Evolutionary conservation across 2,797 vertebrate genomes (phyloP), one percentile per base, ranked within the genome.

Genomic region (Masticophis lateralis): DNA sequence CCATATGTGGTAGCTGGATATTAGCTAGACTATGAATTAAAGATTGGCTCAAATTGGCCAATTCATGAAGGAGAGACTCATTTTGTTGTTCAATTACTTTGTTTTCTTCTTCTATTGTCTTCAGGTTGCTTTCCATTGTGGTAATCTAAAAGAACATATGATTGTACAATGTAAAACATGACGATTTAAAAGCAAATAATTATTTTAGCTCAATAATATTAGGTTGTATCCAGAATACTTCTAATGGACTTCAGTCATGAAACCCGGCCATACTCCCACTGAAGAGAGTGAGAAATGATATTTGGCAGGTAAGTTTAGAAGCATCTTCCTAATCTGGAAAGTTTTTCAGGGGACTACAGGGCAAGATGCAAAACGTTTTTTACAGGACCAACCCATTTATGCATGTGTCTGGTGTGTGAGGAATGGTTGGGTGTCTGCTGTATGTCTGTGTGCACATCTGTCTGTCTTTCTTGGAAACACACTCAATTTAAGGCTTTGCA

Each of bases 1-100:
- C 99, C 99, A 99, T 99, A 97, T 99, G 99, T 47, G 99, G 99
- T 91, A 99, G 98, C 98, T 99, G 99, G 98, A 99, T 99, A 98
- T 99, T 99, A 94, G 99, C 99, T 94, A 99, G 98, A 97, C 99
- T 99, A 98, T 99, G 98, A 98, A 99, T 99, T 97, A 99, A 98
- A 91, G 99, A 99, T 98, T 99, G 99, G 98, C 99, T 99, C 96
- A 99, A 98, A 98, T 98, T 99, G 97, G 99, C 99, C 97, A 99
- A 97, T 97, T 99, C 99, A 87, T 99, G 99, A 95, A 99, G 98
- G 95, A 99, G 98, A 12, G 99, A 99, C 97, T 99, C 99, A 89
- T 99, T 99, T 98, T 99, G 99, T 97, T 99, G 99, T 97, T 99
- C 99, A 91, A 99, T 99, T 95, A 97, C 99, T 97, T 99, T 99